These are phyloP conservation scores for Drosophila borborema DNA, from an alignment of 2,888 invertebrate species.

Conservation along the genomic window DNA sequence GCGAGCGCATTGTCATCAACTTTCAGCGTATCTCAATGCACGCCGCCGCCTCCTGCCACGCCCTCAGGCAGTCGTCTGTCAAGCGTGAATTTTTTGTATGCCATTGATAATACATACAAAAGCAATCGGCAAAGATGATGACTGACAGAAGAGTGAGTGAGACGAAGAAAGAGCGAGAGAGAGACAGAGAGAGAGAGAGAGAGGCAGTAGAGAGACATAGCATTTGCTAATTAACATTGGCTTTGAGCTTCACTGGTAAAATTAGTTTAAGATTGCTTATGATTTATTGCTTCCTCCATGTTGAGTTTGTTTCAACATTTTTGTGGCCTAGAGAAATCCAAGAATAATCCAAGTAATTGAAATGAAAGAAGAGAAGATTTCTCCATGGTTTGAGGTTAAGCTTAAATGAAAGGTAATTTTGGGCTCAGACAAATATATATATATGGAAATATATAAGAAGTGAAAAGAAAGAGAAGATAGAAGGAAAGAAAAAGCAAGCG, in stretches of 20 bases:
- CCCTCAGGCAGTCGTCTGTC: slow-evolving; percentile 53
- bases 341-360: neutral
- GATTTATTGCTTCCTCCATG: slow-evolving; percentile 11
- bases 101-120: slow-evolving; percentile 52
- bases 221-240: slow-evolving; percentile 13
- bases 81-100: slow-evolving; percentile 66
- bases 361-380: neutral
- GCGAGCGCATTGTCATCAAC: slow-evolving; percentile 71
- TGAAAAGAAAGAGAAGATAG: neutral
- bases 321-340: neutral
- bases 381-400: neutral
- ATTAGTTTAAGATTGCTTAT: slow-evolving; percentile 5
- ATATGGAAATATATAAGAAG: neutral
- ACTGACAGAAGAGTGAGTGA: neutral
- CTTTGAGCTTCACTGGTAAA: slow-evolving; percentile 2
- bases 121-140: slow-evolving; percentile 39
- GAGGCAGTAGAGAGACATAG: neutral
- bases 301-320: neutral
- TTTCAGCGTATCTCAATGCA: slow-evolving; percentile 50
- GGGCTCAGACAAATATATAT: neutral
- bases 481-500: no score
- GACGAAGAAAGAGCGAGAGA: neutral
- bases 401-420: neutral
- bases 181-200: neutral
- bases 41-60: slow-evolving; percentile 2